A percentile compares a stretch with the other conserved stretches of the same genome.
These are phyloP conservation scores for Palythoa grandiflora DNA, from an alignment of 92 coral and sea anemone species.

Conservation along the genomic window DNA sequence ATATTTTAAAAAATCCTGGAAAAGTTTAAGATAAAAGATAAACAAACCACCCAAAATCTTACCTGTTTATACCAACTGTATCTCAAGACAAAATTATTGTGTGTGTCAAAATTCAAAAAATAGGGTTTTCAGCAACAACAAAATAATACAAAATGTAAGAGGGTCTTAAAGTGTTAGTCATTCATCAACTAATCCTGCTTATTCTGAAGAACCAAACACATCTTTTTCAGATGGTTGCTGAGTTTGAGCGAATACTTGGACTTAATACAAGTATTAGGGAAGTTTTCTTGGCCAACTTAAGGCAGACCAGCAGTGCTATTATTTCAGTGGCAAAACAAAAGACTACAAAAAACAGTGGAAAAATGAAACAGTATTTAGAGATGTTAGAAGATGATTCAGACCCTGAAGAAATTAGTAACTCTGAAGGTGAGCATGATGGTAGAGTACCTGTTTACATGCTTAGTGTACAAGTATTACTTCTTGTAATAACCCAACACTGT, in stretches of 20 bases:
- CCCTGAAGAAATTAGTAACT: not conserved
- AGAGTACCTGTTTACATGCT: not conserved
- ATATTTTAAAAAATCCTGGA: not conserved
- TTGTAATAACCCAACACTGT: not conserved
- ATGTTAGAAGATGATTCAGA: slow-evolving; percentile 13
- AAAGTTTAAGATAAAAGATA: not conserved
- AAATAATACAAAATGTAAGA: not conserved
- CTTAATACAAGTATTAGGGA: slow-evolving; percentile 19
- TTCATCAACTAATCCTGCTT: not conserved
- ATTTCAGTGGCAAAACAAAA: slow-evolving; percentile 13
- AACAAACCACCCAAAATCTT: not conserved
- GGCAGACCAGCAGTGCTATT: slow-evolving; percentile 29
- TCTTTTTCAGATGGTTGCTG: slow-evolving; percentile 50
- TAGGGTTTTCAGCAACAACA: not conserved
- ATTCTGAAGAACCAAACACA: not conserved
- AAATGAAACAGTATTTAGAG: slow-evolving; percentile 13
- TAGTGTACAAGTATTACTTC: not conserved
- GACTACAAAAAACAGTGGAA: slow-evolving; percentile 11
- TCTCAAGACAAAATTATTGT: not conserved
- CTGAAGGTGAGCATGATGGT: not conserved
- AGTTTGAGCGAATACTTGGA: slow-evolving; percentile 58
- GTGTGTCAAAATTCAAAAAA: not conserved
- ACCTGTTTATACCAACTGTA: not conserved
- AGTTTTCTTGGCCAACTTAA: slow-evolving; percentile 35
- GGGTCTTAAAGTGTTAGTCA: not conserved